Base-by-base conservation (phyloP, 1,140 invertebrate species). In the Heliconius congener region DNA sequence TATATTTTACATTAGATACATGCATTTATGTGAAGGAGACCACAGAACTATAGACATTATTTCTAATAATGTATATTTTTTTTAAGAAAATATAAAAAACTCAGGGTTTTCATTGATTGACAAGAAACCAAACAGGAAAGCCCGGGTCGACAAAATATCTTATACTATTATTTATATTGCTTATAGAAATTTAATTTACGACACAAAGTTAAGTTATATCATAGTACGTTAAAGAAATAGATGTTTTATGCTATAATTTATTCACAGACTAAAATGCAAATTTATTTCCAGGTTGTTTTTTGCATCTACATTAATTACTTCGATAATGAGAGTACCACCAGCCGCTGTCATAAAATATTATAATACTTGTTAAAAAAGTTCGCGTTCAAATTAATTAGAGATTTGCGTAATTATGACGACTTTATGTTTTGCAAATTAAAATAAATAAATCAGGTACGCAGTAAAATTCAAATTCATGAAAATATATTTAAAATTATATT, bases 221-320 rank as follows among this genome's bases (percentile, higher is more conserved):
- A 75, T 82, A 11, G 60, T 11, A 30, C 4, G 60, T 66, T 6
- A 11, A 30, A 66, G 60, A 87, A 86, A 88, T 77, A 86, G 72
- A 85, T 83, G 86, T 88, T 81, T 84, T 77, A 42, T 77, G 50
- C 57, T 83, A 66, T 52, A 75, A 81, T 83, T 76, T 78, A 75
- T 87, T 81, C 19, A 77, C 80, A 78, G 72, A 66, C 60, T 66
- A 66, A 66, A 66, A 66, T 66, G 23, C 11, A 30, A 79, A 88
- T 84, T 79, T 85, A 89, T 86, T 77, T 37, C 84, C 89, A 84
- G 85, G 74, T 83, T 81, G 34, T 84, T 83, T 79, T 79, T 83
- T 82, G 73, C 87, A 85, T 79, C 81, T 86, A 74, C 86, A 86
- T 78, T 86, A 90, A 84, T 91, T 93, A 84, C 85, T 87, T 70